phyloP scores from a whole-genome alignment of 2,797 vertebrate species.

The Microcaecilia unicolor region DNA sequence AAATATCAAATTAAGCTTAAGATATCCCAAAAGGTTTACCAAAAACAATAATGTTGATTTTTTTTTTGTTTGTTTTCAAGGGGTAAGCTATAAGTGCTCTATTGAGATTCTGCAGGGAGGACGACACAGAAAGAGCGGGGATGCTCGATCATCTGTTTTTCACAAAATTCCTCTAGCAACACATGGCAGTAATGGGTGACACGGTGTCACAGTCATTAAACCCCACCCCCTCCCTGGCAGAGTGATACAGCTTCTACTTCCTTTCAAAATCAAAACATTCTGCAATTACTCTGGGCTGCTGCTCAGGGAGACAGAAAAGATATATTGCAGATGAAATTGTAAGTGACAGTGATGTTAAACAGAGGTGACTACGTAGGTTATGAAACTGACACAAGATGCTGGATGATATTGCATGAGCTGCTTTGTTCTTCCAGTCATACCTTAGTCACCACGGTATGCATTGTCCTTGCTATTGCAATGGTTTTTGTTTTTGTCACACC shows the following conservation, averaged over 20 bases:
- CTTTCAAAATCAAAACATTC: neutral
- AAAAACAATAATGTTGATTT: too few relatives aligned
- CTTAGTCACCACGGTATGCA: too few relatives aligned
- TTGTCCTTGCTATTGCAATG: too few relatives aligned
- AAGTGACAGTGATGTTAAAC: constrained; percentile 1
- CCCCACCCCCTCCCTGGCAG: neutral
- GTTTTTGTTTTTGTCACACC: too few relatives aligned
- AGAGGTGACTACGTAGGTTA: neutral
- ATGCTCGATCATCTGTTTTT: too few relatives aligned
- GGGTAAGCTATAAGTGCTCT: too few relatives aligned
- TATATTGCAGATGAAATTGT: constrained; percentile 2
- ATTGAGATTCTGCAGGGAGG: neutral
- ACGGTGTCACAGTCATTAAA: constrained; percentile 4
- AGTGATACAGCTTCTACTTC: constrained; percentile 1
- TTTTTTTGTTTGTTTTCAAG: too few relatives aligned
- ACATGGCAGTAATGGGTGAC: neutral
- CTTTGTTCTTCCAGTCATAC: neutral
- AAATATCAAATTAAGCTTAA: too few relatives aligned
- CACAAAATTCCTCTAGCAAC: neutral
- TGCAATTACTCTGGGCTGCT: neutral
- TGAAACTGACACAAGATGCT: neutral
- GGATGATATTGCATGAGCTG: neutral
- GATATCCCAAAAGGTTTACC: too few relatives aligned
- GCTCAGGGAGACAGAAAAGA: constrained; percentile 3
- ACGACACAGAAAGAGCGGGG: neutral